Percentiles rank a stretch among this genome's conserved stretches.
phyloP scores from a whole-genome alignment of 2,888 invertebrate species.

The Netelia melanura region DNA sequence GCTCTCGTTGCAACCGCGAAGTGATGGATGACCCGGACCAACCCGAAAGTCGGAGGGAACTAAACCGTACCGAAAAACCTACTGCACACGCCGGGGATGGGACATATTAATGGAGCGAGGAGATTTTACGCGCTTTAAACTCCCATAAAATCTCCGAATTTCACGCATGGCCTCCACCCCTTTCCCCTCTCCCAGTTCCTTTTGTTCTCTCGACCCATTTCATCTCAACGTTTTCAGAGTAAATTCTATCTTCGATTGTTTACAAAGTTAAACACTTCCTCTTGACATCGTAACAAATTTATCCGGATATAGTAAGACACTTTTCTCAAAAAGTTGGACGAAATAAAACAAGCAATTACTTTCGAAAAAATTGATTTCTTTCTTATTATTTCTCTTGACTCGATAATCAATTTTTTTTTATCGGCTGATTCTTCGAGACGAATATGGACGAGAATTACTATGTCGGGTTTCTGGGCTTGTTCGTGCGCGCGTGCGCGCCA shows the following conservation, averaged over 20 bases:
- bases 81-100: slow-evolving; percentile 69
- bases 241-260: slow-evolving; percentile 1
- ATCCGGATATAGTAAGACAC: neutral
- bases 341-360: neutral
- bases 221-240: slow-evolving; percentile 27
- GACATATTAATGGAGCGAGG: slow-evolving; percentile 80
- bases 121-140: slow-evolving; percentile 83
- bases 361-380: neutral
- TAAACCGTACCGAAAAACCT: slow-evolving; percentile 70
- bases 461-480: slow-evolving; percentile 1
- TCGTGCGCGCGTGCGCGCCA: slow-evolving; percentile 33
- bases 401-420: neutral
- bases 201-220: slow-evolving; percentile 40
- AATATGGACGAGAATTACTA: neutral
- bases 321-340: neutral
- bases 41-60: slow-evolving; percentile 68
- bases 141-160: slow-evolving; percentile 77
- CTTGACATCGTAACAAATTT: neutral
- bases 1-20: slow-evolving; percentile 69
- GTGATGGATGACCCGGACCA: slow-evolving; percentile 81
- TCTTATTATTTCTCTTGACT: neutral
- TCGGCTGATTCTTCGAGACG: neutral
- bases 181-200: neutral
- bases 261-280: neutral
- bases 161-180: slow-evolving; percentile 68